Conservation (phyloP, 2,888 invertebrate species). For the Drosophila histrio region DNA sequence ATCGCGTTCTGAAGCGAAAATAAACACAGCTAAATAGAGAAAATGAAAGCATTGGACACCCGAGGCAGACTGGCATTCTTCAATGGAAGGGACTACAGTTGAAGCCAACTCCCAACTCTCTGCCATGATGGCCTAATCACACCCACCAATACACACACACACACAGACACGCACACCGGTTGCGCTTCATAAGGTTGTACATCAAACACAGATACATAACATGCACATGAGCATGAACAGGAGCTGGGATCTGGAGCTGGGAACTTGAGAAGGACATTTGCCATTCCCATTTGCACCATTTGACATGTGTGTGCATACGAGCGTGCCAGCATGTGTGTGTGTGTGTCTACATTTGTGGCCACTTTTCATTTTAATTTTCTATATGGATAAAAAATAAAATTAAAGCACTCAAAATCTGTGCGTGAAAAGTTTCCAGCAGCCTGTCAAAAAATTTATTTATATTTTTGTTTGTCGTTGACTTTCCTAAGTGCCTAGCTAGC, state of each 20-base stretch:
- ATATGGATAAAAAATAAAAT: slow-evolving; percentile 52
- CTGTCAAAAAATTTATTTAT: slow-evolving; percentile 44
- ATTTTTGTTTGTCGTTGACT: slow-evolving; percentile 4
- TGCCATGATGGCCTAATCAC: slow-evolving; percentile 67
- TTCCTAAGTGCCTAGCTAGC: slow-evolving; percentile 37
- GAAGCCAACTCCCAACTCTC: not conserved
- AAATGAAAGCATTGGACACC: slow-evolving; percentile 48
- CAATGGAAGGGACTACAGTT: slow-evolving; percentile 9
- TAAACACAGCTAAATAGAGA: slow-evolving; percentile 78
- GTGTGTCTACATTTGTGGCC: slow-evolving; percentile 34
- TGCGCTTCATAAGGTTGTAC: slow-evolving; percentile 43
- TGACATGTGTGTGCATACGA: slow-evolving; percentile 41
- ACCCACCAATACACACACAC: slow-evolving; percentile 29
- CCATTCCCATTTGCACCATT: slow-evolving; percentile 66
- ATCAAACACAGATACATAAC: slow-evolving; percentile 60
- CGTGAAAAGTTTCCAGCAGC: slow-evolving; percentile 45
- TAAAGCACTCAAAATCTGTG: slow-evolving; percentile 60
- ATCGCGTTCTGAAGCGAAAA: slow-evolving; percentile 79
- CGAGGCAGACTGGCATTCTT: slow-evolving; percentile 23
- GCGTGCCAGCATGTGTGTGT: slow-evolving; percentile 19
- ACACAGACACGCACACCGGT: slow-evolving; percentile 22
- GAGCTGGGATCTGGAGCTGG: not conserved
- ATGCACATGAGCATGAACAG: not conserved
- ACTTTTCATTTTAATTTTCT: slow-evolving; percentile 34
- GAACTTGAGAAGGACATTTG: slow-evolving; percentile 31